These are phyloP conservation scores for Podargus strigoides DNA, from an alignment of 2,797 vertebrate species.

Conservation along the genomic window DNA sequence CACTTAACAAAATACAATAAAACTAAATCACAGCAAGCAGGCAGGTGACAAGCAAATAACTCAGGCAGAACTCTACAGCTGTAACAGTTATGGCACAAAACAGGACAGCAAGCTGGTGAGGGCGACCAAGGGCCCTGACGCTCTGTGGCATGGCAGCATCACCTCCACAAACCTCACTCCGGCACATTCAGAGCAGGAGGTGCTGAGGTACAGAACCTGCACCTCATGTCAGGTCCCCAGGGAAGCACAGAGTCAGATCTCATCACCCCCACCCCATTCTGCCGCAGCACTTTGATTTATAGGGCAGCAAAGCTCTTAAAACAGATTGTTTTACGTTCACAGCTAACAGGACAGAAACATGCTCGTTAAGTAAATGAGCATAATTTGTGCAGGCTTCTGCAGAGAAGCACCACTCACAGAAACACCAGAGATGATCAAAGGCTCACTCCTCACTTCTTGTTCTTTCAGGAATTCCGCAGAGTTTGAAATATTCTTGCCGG, in stretches of 20 bases:
- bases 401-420: not conserved
- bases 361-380: not conserved
- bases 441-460: not conserved
- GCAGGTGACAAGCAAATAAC: not conserved
- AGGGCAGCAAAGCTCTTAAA: not conserved
- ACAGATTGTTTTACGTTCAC: not conserved
- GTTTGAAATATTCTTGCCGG: not conserved
- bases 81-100: not conserved
- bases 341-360: not conserved
- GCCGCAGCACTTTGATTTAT: not conserved
- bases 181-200: not conserved
- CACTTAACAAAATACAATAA: not conserved
- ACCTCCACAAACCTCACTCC: accelerated
- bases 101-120: not conserved
- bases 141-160: not conserved
- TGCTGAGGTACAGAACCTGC: not conserved
- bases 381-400: not conserved
- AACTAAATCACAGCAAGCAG: not conserved
- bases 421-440: not conserved
- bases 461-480: not conserved
- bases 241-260: not conserved
- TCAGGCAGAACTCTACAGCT: not conserved
- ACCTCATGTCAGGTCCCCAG: not conserved
- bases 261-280: not conserved
- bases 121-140: accelerated